phyloP scores from a whole-genome alignment of 2,797 vertebrate species.

The Lophius americanus region DNA sequence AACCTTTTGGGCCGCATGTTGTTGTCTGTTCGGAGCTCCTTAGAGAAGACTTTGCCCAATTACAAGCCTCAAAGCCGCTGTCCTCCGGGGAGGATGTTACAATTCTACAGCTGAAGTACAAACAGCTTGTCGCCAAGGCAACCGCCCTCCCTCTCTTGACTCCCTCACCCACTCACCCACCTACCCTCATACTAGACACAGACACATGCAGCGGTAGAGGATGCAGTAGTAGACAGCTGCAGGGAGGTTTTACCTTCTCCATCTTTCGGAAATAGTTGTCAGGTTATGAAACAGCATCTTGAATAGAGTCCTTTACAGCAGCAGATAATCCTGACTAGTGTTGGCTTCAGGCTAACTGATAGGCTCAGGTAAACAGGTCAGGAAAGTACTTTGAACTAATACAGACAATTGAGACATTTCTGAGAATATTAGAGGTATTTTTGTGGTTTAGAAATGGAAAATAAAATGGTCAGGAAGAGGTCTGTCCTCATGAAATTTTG shows the following conservation, averaged over 20 bases:
- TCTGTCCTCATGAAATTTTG: no score
- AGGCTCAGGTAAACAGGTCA: no score
- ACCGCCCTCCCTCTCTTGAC: conserved; percentile 53
- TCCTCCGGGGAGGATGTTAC: conserved; percentile 69
- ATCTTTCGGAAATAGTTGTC: not conserved
- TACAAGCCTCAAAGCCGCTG: conserved; percentile 60
- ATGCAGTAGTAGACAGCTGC: conserved; percentile 4
- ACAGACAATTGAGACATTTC: no score
- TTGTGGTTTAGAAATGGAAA: no score
- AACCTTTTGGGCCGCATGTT: conserved; percentile 33
- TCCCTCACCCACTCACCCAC: conserved; percentile 48
- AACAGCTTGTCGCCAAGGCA: conserved; percentile 74
- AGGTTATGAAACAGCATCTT: not conserved
- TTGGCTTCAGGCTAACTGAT: not conserved
- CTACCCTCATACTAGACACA: conserved; percentile 15
- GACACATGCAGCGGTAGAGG: conserved; percentile 18
- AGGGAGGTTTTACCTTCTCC: conserved; percentile 1
- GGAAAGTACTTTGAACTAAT: no score
- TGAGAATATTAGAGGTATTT: no score
- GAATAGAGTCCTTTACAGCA: not conserved
- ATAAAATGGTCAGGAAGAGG: no score
- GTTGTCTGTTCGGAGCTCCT: conserved; percentile 29
- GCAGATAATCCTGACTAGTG: not conserved
- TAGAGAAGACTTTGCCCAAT: conserved; percentile 61
- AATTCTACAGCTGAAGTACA: conserved; percentile 65